Evolutionary conservation across 2,888 invertebrate genomes (phyloP).

Genomic region (Strigamia crassipes): DNA sequence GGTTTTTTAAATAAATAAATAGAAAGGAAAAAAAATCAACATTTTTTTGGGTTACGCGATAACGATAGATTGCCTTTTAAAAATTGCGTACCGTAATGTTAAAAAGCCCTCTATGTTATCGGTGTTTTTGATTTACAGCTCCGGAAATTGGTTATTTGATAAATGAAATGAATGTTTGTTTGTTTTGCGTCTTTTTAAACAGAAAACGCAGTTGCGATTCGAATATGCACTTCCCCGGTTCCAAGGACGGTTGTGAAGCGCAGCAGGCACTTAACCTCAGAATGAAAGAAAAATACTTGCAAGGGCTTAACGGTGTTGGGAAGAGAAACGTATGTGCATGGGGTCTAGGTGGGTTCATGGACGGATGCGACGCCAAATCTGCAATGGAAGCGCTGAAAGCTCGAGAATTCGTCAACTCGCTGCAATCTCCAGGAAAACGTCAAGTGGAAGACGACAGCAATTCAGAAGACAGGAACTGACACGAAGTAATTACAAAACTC

Average conservation of each 20-base stretch:
- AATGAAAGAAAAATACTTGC: not conserved
- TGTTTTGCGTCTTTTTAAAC: not conserved
- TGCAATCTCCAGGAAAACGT: constrained; percentile 13
- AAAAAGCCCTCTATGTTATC: too few relatives aligned
- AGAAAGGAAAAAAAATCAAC: too few relatives aligned
- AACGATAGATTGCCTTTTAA: too few relatives aligned
- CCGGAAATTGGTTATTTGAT: too few relatives aligned
- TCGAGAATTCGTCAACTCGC: not conserved
- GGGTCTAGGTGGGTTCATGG: constrained; percentile 7
- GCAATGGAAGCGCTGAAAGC: not conserved
- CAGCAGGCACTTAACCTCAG: not conserved
- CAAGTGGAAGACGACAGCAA: not conserved
- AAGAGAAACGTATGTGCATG: not conserved
- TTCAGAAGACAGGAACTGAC: not conserved
- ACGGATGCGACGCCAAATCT: constrained; percentile 9
- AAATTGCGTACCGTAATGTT: too few relatives aligned
- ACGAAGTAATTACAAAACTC: not conserved
- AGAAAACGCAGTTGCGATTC: not conserved
- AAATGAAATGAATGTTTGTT: too few relatives aligned
- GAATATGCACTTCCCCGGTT: not conserved
- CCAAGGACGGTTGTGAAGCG: not conserved
- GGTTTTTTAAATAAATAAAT: too few relatives aligned
- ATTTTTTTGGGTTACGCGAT: too few relatives aligned
- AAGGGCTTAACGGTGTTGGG: not conserved
- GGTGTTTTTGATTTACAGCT: too few relatives aligned